phyloP scores from a whole-genome alignment of 1,140 invertebrate genomes.

The Pseudomyrmex dendroicus region DNA sequence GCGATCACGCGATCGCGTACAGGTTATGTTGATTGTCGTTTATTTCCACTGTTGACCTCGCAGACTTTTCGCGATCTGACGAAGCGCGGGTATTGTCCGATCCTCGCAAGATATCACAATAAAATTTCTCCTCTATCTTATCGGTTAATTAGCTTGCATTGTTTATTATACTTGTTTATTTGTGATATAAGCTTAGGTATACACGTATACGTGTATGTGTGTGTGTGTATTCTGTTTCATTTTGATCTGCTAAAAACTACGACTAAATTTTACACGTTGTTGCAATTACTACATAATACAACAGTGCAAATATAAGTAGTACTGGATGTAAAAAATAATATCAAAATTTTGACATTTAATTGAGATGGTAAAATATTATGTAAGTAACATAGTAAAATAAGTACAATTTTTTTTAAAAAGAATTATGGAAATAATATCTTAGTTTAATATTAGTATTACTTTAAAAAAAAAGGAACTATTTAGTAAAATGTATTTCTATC shows the following conservation, averaged over 20 bases:
- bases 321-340: neutral
- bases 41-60: constrained; percentile 57
- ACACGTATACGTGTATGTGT: neutral
- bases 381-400: neutral
- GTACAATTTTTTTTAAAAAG: neutral
- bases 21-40: constrained; percentile 82
- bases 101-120: neutral
- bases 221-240: neutral
- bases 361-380: neutral
- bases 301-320: neutral
- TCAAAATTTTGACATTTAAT: neutral
- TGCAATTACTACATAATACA: neutral
- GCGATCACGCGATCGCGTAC: constrained; percentile 36
- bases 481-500: neutral
- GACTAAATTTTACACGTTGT: neutral
- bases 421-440: neutral
- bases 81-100: neutral
- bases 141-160: neutral
- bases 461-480: neutral
- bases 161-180: neutral
- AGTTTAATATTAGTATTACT: neutral
- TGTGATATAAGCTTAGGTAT: no score
- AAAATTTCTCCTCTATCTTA: neutral
- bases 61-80: neutral
- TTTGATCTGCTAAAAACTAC: neutral